These are phyloP conservation scores for Saxicola maurus DNA, from an alignment of 2,797 vertebrate species.

Conservation along the genomic window DNA sequence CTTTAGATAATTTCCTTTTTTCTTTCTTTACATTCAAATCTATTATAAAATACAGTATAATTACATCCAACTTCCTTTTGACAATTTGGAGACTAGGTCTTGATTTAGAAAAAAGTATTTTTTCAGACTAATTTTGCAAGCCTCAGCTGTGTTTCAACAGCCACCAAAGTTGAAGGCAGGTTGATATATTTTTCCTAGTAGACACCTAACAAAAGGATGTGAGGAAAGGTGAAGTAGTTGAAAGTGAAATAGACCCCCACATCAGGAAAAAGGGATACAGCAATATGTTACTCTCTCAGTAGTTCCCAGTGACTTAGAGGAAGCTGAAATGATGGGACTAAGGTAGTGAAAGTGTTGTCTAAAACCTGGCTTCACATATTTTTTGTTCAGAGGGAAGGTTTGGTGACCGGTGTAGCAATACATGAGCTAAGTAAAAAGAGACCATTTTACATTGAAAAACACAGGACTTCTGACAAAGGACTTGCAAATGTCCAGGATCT, in stretches of 20 bases:
- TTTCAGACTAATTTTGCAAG: background rate
- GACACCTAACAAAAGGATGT: background rate
- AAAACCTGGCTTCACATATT: background rate
- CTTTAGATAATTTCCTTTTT: background rate
- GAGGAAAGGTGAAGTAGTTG: background rate
- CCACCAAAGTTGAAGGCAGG: background rate
- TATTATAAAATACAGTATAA: background rate
- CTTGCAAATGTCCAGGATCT: background rate
- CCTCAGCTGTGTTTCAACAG: background rate
- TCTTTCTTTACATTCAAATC: background rate
- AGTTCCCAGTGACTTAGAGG: background rate
- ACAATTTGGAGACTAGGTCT: background rate
- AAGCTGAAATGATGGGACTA: background rate
- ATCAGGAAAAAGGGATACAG: background rate
- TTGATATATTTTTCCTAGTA: background rate
- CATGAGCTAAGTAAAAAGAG: background rate
- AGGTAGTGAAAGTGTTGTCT: background rate
- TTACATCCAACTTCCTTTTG: background rate
- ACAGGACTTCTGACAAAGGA: background rate
- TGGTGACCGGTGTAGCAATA: accelerated
- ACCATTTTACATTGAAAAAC: background rate
- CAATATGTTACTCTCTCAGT: background rate
- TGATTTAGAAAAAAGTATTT: background rate
- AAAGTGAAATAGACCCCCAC: background rate
- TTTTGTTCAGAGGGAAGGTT: background rate